phyloP scores from a whole-genome alignment of 2,888 invertebrate genomes.

The Campoplex capitator region DNA sequence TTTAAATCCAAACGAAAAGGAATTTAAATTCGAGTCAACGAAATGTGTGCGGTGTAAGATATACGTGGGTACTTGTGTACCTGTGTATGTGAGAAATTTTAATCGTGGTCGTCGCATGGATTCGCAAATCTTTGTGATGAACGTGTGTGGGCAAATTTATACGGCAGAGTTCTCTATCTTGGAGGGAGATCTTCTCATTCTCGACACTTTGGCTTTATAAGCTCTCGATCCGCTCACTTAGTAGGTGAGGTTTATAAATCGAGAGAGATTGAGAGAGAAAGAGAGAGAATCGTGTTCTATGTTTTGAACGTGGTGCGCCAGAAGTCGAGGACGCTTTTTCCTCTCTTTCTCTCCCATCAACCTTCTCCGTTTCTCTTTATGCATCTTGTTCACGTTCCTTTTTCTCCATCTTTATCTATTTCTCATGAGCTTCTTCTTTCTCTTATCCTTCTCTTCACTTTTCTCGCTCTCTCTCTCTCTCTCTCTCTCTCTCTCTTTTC shows the following conservation, averaged over 20 bases:
- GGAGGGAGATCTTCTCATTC: conserved; percentile 55
- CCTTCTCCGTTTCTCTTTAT: conserved; percentile 12
- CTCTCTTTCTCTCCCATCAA: not conserved
- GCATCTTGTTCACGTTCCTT: conserved; percentile 6
- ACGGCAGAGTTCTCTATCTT: conserved; percentile 37
- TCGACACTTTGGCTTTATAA: conserved; percentile 64
- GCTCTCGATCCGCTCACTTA: conserved; percentile 58
- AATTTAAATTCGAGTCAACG: no score
- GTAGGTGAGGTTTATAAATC: conserved; percentile 31
- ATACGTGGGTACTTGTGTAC: no score
- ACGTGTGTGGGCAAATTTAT: conserved; percentile 55
- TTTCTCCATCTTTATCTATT: not conserved
- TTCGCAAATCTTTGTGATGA: not conserved
- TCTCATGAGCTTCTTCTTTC: not conserved
- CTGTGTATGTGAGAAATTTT: not conserved
- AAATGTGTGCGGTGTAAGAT: no score
- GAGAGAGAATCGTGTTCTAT: conserved; percentile 39
- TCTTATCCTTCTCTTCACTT: not conserved
- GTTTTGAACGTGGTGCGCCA: conserved; percentile 76
- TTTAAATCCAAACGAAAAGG: no score
- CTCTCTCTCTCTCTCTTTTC: conserved; percentile 15
- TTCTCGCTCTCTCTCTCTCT: not conserved
- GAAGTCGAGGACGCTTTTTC: conserved; percentile 76
- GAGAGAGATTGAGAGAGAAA: conserved; percentile 26
- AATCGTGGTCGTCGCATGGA: not conserved